Conservation (phyloP, 2,888 invertebrate genomes). For the Caenorhabditis uteleia region DNA sequence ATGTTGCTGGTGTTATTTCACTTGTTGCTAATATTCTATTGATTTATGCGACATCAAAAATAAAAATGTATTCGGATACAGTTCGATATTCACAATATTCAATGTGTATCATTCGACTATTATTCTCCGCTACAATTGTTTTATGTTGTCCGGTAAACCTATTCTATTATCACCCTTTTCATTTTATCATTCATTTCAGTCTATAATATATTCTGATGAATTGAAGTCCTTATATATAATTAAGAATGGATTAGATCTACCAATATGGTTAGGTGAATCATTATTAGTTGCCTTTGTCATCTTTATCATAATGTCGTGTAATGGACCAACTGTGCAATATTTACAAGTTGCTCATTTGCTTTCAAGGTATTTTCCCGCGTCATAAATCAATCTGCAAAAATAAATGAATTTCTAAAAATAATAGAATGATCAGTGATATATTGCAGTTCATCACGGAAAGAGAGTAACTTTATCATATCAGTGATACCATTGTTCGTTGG, state of each 20-base stretch:
- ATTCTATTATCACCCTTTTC: no score
- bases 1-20: conserved; percentile 11
- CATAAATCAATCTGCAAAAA: no score
- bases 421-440: no score
- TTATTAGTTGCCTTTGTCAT: conserved; percentile 18
- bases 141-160: conserved; percentile 23
- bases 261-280: conserved; percentile 8
- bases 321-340: conserved; percentile 31
- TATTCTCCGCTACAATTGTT: conserved; percentile 14
- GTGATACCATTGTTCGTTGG: no score
- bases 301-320: conserved; percentile 24
- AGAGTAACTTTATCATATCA: no score
- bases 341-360: conserved; percentile 21
- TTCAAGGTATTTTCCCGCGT: no score
- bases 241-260: not conserved
- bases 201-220: conserved; percentile 3
- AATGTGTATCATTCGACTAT: conserved; percentile 7
- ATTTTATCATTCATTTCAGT: no score
- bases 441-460: not conserved
- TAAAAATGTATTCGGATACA: conserved; percentile 15
- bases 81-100: conserved; percentile 20
- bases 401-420: no score
- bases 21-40: conserved; percentile 13
- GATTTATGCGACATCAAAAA: conserved; percentile 16
- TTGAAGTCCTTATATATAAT: not conserved